phyloP scores from a whole-genome alignment of 1,140 invertebrate species.

The Drepana arcuata region DNA sequence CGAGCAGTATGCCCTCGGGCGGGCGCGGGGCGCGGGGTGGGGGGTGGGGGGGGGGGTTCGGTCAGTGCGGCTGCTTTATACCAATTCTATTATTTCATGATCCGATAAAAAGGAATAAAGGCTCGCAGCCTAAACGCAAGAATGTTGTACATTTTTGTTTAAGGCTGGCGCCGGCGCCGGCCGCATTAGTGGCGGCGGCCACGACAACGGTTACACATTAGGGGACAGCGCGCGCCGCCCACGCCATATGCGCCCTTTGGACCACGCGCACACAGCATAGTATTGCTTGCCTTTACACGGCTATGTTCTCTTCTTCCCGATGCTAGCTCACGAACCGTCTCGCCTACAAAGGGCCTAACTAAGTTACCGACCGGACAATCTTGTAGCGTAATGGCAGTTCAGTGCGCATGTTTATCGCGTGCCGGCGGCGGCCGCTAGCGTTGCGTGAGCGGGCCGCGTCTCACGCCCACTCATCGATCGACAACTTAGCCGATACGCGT shows the following conservation, averaged over 20 bases:
- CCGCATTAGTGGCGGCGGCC: constrained; percentile 47
- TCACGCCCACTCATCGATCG: constrained; percentile 57
- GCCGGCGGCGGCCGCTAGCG: background rate
- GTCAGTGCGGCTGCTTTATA: constrained; percentile 42
- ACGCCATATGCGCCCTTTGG: background rate
- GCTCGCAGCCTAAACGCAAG: constrained; percentile 53
- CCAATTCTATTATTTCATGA: constrained; percentile 57
- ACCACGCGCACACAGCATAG: no score
- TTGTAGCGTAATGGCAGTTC: no score
- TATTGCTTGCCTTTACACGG: background rate
- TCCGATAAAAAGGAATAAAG: constrained; percentile 63
- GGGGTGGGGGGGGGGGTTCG: constrained; percentile 5
- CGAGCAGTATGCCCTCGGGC: constrained; percentile 2
- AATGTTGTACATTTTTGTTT: constrained; percentile 59
- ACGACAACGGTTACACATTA: constrained; percentile 53
- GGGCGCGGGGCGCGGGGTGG: constrained; percentile 2
- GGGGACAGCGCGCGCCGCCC: constrained; percentile 8
- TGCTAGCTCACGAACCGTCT: no score
- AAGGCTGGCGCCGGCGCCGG: constrained; percentile 62
- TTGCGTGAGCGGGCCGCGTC: constrained; percentile 9
- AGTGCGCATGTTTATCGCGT: background rate
- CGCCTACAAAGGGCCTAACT: no score
- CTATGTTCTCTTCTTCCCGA: no score
- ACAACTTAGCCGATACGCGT: constrained; percentile 60
- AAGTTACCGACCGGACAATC: no score